These are phyloP conservation scores for Ochlodes sylvanus DNA, from an alignment of 2,888 invertebrate genomes.

Conservation along the genomic window DNA sequence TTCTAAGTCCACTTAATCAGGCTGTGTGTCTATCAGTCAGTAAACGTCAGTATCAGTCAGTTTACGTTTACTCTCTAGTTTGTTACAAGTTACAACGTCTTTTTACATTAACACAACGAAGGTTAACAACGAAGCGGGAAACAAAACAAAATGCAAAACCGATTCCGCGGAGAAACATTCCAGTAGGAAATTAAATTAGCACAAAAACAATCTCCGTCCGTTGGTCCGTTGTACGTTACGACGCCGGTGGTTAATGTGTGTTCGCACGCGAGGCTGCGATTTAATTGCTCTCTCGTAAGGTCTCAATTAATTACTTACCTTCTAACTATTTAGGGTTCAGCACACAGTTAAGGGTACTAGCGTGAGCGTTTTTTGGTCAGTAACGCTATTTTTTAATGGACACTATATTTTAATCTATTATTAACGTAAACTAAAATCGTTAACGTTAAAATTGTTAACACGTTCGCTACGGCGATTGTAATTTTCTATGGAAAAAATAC, in stretches of 20 bases:
- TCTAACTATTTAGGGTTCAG: background rate
- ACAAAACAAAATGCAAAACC: slow-evolving; percentile 6
- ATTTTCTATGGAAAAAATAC: too few relatives aligned
- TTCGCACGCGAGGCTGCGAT: slow-evolving; percentile 4
- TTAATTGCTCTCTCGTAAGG: slow-evolving; percentile 3
- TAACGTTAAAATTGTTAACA: too few relatives aligned
- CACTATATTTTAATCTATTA: too few relatives aligned
- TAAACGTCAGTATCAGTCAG: too few relatives aligned
- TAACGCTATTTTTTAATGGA: too few relatives aligned
- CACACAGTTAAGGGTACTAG: background rate
- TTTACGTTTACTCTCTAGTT: too few relatives aligned
- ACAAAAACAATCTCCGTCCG: slow-evolving; percentile 7
- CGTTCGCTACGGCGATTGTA: too few relatives aligned
- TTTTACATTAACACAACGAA: background rate
- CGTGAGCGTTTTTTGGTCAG: too few relatives aligned
- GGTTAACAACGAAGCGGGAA: background rate
- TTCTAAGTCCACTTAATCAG: too few relatives aligned
- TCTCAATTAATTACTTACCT: background rate
- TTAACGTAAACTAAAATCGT: too few relatives aligned
- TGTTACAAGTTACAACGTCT: too few relatives aligned
- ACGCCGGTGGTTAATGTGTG: slow-evolving; percentile 10
- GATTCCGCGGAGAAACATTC: slow-evolving; percentile 10
- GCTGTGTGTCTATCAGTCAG: too few relatives aligned
- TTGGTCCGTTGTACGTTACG: background rate
- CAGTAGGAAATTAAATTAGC: slow-evolving; percentile 6